Conservation (phyloP, 2,797 vertebrate species). For the Delichon dasypus region DNA sequence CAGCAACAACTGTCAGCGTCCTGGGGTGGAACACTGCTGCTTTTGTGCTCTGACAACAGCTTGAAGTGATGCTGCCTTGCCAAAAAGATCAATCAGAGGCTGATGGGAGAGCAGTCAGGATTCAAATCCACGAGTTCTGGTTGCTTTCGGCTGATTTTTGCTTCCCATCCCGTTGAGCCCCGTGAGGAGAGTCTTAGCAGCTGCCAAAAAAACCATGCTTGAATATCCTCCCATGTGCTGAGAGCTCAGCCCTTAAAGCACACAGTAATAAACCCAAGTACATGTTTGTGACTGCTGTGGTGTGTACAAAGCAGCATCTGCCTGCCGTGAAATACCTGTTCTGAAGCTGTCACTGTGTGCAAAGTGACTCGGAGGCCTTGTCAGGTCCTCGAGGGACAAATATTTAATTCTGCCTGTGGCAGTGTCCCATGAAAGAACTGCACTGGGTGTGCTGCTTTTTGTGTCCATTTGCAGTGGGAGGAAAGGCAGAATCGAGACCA, state of each 20-base stretch:
- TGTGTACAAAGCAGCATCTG: not conserved
- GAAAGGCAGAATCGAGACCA: not conserved
- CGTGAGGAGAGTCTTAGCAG: not conserved
- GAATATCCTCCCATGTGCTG: not conserved
- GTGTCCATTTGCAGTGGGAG: not conserved
- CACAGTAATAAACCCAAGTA: not conserved
- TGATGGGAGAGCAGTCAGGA: not conserved
- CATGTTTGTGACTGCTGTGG: not conserved
- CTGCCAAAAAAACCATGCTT: not conserved
- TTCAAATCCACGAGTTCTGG: not conserved
- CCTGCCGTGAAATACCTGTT: not conserved
- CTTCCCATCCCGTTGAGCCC: not conserved
- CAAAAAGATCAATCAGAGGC: not conserved
- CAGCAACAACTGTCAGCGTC: not conserved
- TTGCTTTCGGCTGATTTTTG: constrained; percentile 10
- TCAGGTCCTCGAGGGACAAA: not conserved
- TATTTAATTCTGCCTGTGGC: not conserved
- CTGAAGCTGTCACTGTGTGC: constrained; percentile 19
- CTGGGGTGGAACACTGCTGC: not conserved
- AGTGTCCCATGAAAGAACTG: not conserved
- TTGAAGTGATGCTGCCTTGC: constrained; percentile 15
- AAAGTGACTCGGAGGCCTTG: not conserved
- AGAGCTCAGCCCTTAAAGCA: not conserved
- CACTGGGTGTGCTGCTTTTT: not conserved
- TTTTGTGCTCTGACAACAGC: constrained; percentile 20